These are phyloP conservation scores for Phymorhynchus buccinoides DNA, from an alignment of 1,140 invertebrate species.

Conservation along the genomic window DNA sequence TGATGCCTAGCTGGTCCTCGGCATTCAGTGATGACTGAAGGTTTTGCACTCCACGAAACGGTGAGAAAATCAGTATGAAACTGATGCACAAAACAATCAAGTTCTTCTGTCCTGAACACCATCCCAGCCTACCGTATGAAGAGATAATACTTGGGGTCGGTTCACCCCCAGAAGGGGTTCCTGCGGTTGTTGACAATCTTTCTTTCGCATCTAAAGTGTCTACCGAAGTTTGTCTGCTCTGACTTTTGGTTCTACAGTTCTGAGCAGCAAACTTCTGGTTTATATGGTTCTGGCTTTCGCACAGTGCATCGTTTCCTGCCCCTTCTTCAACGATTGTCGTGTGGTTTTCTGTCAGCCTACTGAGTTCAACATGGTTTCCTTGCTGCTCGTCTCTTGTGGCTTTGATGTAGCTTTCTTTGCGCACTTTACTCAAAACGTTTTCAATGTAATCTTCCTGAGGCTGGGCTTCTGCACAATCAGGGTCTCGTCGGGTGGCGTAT, in stretches of 20 bases:
- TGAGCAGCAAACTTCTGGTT: conserved; percentile 44
- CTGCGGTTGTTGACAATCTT: not conserved
- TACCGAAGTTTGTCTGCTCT: not conserved
- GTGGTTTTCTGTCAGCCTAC: conserved; percentile 32
- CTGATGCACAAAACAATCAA: conserved; percentile 68
- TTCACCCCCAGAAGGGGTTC: not conserved
- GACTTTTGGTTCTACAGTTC: conserved; percentile 19
- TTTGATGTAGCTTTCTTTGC: conserved; percentile 67
- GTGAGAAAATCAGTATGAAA: conserved; percentile 71
- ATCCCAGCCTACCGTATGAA: conserved; percentile 43
- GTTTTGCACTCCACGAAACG: conserved; percentile 71
- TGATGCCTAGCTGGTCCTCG: conserved; percentile 63
- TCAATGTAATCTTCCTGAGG: conserved; percentile 67
- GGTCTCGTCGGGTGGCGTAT: conserved; percentile 64
- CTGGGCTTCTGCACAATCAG: conserved; percentile 52
- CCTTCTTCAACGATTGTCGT: conserved; percentile 15
- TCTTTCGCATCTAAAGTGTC: conserved; percentile 23
- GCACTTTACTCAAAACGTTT: conserved; percentile 60
- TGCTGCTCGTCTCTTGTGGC: conserved; percentile 53
- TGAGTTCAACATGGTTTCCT: conserved; percentile 43
- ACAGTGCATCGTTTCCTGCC: conserved; percentile 25
- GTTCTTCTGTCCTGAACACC: conserved; percentile 68
- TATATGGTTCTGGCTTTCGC: conserved; percentile 42
- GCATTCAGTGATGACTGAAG: conserved; percentile 69
- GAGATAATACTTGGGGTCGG: not conserved